Evolutionary conservation across 1,140 invertebrate genomes (phyloP), one percentile per base, ranked within the genome.

Genomic region (Temnothorax curvispinosus): DNA sequence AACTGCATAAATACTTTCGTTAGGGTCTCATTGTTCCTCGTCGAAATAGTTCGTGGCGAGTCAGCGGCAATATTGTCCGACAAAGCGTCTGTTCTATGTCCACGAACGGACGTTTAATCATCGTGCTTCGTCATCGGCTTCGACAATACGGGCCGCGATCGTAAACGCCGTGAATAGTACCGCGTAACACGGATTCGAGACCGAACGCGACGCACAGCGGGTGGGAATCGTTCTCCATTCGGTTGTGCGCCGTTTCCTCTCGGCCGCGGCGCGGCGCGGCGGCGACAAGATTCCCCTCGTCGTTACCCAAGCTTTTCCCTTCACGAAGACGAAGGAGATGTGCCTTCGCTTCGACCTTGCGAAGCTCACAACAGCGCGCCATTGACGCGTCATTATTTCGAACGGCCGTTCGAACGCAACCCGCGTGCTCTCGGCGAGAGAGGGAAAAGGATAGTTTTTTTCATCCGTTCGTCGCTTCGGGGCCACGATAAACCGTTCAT

Each of bases 401-500:
- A 90, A 80, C 76, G 47, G 65, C 32, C 60, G 35, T 56, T 69
- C 50, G 58, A 75, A 52, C 58, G 38, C 41, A 62, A 80, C 64
- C 27, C 50, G 21, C 62, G 47, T 38, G 50, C 56, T 77, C 82
- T 44, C 50, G 65, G 21, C 41, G 54, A 35, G 27, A 27, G 50
- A 41, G 32, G 65, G 13, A 72, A 60, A 47, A 64, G 67, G 41
- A 67, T 47, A 27, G 0, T 41, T 54, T 54, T 27, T 58, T 41
- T 69, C 54, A 11, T 72, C 6, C 65, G 62, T 67, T 47, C 56
- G 41, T 21, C 75, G 88, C 88, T 84, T 47, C 60, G 72, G 21
- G 85, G 85, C 85, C 76, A 86, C 81, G 89, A 90, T 90, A 84
- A 90, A 90, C 89, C 88, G 89, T 90, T 90, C 58, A 90, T 90